Percentiles rank a stretch among this genome's conserved stretches.
phyloP scores from a whole-genome alignment of 2,888 invertebrate species.

The Drosophila nigritarsus region DNA sequence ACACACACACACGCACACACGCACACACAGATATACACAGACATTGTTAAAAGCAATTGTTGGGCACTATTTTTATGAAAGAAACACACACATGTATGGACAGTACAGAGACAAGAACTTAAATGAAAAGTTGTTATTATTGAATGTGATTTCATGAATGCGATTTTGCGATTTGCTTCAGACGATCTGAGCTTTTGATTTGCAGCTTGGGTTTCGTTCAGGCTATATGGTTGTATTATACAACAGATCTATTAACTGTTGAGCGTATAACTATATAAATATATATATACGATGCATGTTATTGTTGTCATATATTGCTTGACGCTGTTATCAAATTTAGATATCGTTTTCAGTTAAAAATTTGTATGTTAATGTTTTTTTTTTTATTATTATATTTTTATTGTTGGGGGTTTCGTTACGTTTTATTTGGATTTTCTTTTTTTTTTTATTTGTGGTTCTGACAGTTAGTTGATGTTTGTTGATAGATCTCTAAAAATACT shows the following conservation, averaged over 20 bases:
- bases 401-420: constrained; percentile 26
- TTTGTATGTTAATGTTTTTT: constrained; percentile 8
- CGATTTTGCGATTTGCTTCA: constrained; percentile 24
- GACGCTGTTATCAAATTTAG: constrained; percentile 12
- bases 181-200: constrained; percentile 16
- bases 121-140: constrained; percentile 22
- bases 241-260: constrained; percentile 53
- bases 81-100: constrained; percentile 23
- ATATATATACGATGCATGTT: constrained; percentile 20
- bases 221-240: constrained; percentile 40
- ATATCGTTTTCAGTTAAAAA: constrained; percentile 4
- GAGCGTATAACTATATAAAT: constrained; percentile 21
- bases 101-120: constrained; percentile 45
- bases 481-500: constrained; percentile 83
- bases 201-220: constrained; percentile 16
- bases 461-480: constrained; percentile 70
- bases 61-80: constrained; percentile 2
- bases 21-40: background rate
- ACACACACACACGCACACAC: background rate
- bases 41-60: constrained; percentile 2
- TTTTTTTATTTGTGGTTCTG: constrained; percentile 58
- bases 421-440: constrained; percentile 1
- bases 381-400: constrained; percentile 17
- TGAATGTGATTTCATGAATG: constrained; percentile 38
- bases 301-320: constrained; percentile 21